Evolutionary conservation across 92 coral and sea anemone species (phyloP), one percentile per base, ranked within the genome.

Genomic region (Parazoanthus darwini): DNA sequence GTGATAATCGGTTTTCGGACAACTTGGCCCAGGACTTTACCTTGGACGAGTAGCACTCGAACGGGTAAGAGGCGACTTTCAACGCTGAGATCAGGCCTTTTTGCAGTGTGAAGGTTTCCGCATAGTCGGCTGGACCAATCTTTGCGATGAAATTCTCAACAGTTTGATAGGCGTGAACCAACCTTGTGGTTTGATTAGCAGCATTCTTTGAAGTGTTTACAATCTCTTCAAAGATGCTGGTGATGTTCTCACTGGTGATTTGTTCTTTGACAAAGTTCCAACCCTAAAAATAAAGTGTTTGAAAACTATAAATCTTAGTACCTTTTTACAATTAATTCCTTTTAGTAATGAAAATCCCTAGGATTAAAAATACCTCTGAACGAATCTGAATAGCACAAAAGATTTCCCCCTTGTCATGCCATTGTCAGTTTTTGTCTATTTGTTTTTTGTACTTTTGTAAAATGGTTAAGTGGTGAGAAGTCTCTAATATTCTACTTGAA

Each of bases 31-130:
- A 39, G 36, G 11, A 73, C 5, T 46, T 54, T 80, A 80, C 84
- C 84, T 80, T 80, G 37, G 84, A 80, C 33, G 42, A 56, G 42
- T 80, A 80, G 39, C 84, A 80, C 3, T 80, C 84, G 56, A 54
- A 80, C 25, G 84, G 84, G 38, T 50, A 50, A 2, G 42, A 14
- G 1, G 84, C 84, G 2, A 80, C 70, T 46, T 50, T 80, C 10
- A 80, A 37, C 18, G 84, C 84, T 13, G 11, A 4, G n/a, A 50
- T 80, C 22, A 80, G 66, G 25, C 51, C 38, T 4, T 37, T 36
- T 18, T 80, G 84, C 68, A 80, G 84, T 15, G 20, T 50, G 43
- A 51, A 80, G 25, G 68, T 80, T 58, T 10, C 23, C 3, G 36
- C 42, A 8, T 25, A 54, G 39, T 80, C 39, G 48, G 84, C 84